Percentiles rank a stretch among this genome's conserved stretches.
phyloP scores from a whole-genome alignment of 2,888 invertebrate genomes.

The Dynastes grantii region DNA sequence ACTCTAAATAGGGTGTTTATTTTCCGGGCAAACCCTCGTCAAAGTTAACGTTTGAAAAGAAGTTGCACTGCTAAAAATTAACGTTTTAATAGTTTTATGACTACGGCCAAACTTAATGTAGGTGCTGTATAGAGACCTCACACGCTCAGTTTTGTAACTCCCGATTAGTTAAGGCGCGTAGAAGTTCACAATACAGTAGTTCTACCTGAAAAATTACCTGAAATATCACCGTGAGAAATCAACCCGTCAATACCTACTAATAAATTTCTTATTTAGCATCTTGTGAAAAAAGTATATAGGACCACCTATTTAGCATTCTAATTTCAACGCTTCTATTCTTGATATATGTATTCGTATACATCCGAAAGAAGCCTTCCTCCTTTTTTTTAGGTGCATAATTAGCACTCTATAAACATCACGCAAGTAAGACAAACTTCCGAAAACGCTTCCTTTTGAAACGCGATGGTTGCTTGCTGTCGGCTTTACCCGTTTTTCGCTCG shows the following conservation, averaged over 20 bases:
- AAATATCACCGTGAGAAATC: background rate
- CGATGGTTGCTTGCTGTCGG: background rate
- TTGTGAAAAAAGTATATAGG: background rate
- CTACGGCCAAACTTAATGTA: too few relatives aligned
- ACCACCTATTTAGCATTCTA: conserved; percentile 5
- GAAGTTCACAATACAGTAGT: too few relatives aligned
- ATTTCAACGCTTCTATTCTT: background rate
- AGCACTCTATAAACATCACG: background rate
- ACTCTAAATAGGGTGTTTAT: too few relatives aligned
- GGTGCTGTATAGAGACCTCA: too few relatives aligned
- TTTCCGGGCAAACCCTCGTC: too few relatives aligned
- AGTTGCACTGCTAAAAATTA: too few relatives aligned
- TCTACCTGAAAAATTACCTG: background rate
- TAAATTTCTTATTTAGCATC: too few relatives aligned
- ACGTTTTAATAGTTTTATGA: too few relatives aligned
- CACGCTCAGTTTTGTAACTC: too few relatives aligned
- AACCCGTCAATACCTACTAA: background rate
- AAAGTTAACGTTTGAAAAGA: too few relatives aligned
- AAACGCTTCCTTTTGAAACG: background rate
- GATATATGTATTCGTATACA: background rate
- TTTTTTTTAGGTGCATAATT: background rate
- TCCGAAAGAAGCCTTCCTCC: background rate
- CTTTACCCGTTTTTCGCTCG: background rate
- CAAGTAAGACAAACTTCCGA: background rate
- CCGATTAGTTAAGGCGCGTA: too few relatives aligned